These are phyloP conservation scores for Scotopteryx bipunctaria DNA, from an alignment of 2,888 invertebrate genomes.

Conservation along the genomic window DNA sequence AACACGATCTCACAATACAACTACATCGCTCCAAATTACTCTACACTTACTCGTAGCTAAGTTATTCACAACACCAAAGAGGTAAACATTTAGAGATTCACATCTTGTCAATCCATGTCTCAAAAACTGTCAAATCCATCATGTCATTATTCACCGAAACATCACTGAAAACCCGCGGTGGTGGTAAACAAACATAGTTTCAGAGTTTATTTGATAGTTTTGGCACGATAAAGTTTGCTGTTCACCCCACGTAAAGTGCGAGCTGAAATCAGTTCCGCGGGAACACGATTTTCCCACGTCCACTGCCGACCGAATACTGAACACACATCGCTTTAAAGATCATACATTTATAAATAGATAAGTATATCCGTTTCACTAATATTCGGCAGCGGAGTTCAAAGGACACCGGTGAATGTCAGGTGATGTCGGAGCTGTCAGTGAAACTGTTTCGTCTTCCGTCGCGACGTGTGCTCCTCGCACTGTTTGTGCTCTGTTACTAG, in stretches of 20 bases:
- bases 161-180: slow-evolving; percentile 49
- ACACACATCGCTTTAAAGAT: slow-evolving; percentile 61
- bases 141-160: slow-evolving; percentile 59
- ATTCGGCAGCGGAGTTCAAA: slow-evolving; percentile 60
- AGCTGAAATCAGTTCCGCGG: slow-evolving; percentile 49
- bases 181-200: slow-evolving; percentile 49
- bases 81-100: slow-evolving; percentile 76
- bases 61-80: slow-evolving; percentile 81
- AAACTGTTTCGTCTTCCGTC: slow-evolving; percentile 75
- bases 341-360: slow-evolving; percentile 76
- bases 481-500: slow-evolving; percentile 80
- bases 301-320: slow-evolving; percentile 60
- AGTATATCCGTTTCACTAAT: slow-evolving; percentile 65
- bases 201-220: slow-evolving; percentile 62
- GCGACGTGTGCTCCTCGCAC: slow-evolving; percentile 76
- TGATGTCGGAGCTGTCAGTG: slow-evolving; percentile 75
- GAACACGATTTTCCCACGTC: slow-evolving; percentile 56
- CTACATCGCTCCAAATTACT: slow-evolving; percentile 57
- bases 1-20: slow-evolving; percentile 42
- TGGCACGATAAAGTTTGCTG: slow-evolving; percentile 67
- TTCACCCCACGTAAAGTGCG: slow-evolving; percentile 62
- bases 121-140: slow-evolving; percentile 50
- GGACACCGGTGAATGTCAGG: slow-evolving; percentile 71
- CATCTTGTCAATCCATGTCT: slow-evolving; percentile 62
- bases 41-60: slow-evolving; percentile 63